Percentiles rank a stretch among this genome's conserved stretches.
phyloP scores from a whole-genome alignment of 2,113 vertebrate genomes.

The Tupaia tana region DNA sequence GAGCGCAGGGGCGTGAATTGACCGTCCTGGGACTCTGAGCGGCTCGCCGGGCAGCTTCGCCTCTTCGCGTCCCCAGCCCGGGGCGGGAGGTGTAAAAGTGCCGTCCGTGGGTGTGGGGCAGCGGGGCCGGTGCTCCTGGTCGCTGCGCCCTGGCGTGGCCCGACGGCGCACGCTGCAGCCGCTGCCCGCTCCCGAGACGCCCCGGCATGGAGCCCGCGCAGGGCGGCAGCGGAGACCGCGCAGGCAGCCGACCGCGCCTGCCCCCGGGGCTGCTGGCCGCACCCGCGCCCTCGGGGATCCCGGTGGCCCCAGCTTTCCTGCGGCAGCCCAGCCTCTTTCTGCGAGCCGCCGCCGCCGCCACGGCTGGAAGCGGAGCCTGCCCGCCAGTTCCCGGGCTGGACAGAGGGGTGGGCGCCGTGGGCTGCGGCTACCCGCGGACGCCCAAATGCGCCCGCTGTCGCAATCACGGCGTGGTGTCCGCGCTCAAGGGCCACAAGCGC shows the following conservation, averaged over 20 bases:
- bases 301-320: conserved; percentile 85
- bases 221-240: conserved; percentile 54
- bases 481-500: conserved; percentile 96
- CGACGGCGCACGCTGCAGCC: not conserved
- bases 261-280: conserved; percentile 60
- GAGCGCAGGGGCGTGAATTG: not conserved
- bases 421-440: conserved; percentile 87
- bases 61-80: not conserved
- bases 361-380: conserved; percentile 61
- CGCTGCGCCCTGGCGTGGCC: fast-evolving
- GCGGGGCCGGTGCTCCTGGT: not conserved
- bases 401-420: conserved; percentile 74
- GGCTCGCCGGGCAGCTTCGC: not conserved
- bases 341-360: conserved; percentile 28
- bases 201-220: conserved; percentile 83
- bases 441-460: conserved; percentile 94
- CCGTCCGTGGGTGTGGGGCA: not conserved
- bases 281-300: conserved; percentile 74
- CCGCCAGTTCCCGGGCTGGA: conserved; percentile 83
- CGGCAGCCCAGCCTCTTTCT: conserved; percentile 82
- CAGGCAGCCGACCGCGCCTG: conserved; percentile 73
- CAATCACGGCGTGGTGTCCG: conserved; percentile 94
- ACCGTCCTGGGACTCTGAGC: not conserved
- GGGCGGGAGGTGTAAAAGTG: not conserved
- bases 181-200: not conserved